phyloP scores from a whole-genome alignment of 1,140 invertebrate species.

The Tetramorium simillimum region DNA sequence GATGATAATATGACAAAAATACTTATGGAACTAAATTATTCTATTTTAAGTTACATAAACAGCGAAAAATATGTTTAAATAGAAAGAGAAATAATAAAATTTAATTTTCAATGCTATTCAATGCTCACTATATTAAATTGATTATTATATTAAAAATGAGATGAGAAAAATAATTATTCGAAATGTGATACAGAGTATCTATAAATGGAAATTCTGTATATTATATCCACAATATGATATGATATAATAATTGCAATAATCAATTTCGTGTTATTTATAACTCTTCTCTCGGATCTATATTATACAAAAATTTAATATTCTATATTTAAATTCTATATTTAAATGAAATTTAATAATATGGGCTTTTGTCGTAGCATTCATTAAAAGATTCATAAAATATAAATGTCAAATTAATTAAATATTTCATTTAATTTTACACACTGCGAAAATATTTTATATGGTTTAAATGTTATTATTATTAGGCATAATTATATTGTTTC shows the following conservation, averaged over 20 bases:
- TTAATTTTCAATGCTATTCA: neutral
- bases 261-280: neutral
- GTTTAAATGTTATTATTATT: neutral
- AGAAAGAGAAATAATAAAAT: neutral
- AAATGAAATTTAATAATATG: neutral
- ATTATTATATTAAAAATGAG: too few relatives aligned
- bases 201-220: conserved; percentile 31
- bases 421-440: neutral
- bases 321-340: neutral
- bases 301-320: neutral
- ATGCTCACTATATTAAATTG: too few relatives aligned
- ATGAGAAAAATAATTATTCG: neutral
- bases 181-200: conserved; percentile 6
- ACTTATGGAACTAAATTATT: neutral
- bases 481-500: neutral
- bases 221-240: neutral
- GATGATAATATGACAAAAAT: neutral
- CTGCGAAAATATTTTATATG: neutral
- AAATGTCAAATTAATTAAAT: neutral
- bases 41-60: neutral
- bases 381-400: conserved; percentile 13
- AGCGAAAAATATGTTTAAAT: neutral
- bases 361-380: neutral
- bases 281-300: neutral
- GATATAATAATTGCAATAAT: conserved; percentile 2